Percentiles rank a stretch among this genome's conserved stretches.
Evolutionary conservation across 2,113 vertebrate genomes (phyloP).

Genomic region (Sphaerodactylus townsendi): DNA sequence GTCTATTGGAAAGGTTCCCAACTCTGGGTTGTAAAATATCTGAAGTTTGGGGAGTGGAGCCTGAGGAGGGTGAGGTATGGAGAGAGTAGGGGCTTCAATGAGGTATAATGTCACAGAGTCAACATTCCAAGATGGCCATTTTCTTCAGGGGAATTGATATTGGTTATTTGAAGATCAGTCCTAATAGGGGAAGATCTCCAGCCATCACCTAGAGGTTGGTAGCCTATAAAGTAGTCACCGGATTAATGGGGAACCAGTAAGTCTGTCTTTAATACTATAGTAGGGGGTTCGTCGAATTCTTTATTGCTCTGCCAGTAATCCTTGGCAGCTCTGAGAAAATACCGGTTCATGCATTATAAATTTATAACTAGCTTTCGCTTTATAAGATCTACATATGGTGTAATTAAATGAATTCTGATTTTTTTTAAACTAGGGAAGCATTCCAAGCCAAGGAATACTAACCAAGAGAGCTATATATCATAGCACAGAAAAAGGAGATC

Average conservation of each 20-base stretch:
- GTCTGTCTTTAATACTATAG: background rate
- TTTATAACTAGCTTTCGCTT: constrained; percentile 32
- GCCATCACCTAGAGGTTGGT: no score
- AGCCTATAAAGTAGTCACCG: background rate
- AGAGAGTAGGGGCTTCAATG: no score
- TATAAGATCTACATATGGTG: background rate
- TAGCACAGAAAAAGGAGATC: constrained; percentile 15
- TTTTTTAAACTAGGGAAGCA: constrained; percentile 25
- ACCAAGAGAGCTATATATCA: background rate
- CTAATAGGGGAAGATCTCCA: no score
- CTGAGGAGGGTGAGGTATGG: no score
- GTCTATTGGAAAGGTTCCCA: no score
- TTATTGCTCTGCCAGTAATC: constrained; percentile 1
- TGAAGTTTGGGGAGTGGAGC: no score
- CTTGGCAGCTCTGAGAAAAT: constrained; percentile 22
- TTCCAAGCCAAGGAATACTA: constrained; percentile 27
- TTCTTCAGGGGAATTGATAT: no score
- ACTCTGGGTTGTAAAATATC: no score
- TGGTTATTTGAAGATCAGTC: no score
- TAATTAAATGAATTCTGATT: constrained; percentile 55
- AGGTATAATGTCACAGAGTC: no score
- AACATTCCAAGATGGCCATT: no score
- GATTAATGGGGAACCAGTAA: background rate
- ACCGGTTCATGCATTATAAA: constrained; percentile 17
- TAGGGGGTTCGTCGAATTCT: background rate